Evolutionary conservation across 1,140 invertebrate genomes (phyloP).

Genomic region (Orchesella cincta): DNA sequence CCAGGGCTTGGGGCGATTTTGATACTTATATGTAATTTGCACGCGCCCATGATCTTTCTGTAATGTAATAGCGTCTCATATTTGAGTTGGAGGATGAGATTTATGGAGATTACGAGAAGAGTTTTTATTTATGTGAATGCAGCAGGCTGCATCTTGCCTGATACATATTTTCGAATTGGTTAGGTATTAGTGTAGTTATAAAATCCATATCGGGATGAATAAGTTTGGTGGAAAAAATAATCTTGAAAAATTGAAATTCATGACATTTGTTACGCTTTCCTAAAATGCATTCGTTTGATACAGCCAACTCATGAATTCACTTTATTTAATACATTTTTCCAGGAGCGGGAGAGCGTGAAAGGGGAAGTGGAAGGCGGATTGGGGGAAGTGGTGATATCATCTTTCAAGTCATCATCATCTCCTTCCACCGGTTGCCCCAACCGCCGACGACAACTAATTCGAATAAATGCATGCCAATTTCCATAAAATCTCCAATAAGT

Average conservation of each 20-base stretch:
- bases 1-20: neutral
- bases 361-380: neutral
- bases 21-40: neutral
- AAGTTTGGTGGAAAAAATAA: neutral
- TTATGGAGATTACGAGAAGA: too few species aligned
- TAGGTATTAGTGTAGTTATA: too few species aligned
- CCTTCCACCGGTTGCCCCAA: neutral
- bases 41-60: neutral
- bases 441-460: conserved; percentile 11
- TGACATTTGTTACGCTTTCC: neutral
- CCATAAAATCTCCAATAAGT: conserved; percentile 22
- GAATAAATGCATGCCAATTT: conserved; percentile 28
- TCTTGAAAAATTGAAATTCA: conserved; percentile 17
- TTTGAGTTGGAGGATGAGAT: too few species aligned
- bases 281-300: conserved; percentile 1
- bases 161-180: too few species aligned
- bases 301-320: neutral
- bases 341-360: conserved; percentile 14
- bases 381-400: conserved; percentile 22
- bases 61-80: too few species aligned
- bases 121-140: too few species aligned
- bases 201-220: too few species aligned
- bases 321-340: conserved; percentile 27
- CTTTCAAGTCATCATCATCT: conserved; percentile 10
- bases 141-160: too few species aligned